Percentiles rank a stretch among this genome's conserved stretches.
These are phyloP conservation scores for Drosophila mulleri DNA, from an alignment of 2,888 invertebrate species.

Conservation along the genomic window DNA sequence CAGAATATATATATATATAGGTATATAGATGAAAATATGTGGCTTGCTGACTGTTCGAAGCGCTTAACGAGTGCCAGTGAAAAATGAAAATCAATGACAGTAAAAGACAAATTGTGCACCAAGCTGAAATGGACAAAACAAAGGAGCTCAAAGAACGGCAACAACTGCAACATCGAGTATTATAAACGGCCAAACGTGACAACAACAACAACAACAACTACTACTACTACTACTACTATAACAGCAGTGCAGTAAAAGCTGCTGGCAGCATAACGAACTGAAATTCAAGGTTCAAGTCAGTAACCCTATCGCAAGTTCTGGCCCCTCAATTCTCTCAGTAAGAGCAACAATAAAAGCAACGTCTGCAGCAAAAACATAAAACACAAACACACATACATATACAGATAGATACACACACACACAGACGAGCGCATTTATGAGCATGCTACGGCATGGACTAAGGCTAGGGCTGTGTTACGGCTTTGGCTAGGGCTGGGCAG, in stretches of 20 bases:
- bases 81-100: constrained; percentile 81
- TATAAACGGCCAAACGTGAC: constrained; percentile 75
- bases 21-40: not conserved
- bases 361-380: constrained; percentile 61
- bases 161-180: constrained; percentile 48
- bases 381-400: constrained; percentile 15
- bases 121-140: constrained; percentile 66
- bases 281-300: constrained; percentile 82
- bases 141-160: constrained; percentile 44
- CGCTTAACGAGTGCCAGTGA: constrained; percentile 68
- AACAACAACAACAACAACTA: constrained; percentile 41
- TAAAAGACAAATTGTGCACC: constrained; percentile 80
- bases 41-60: constrained; percentile 15
- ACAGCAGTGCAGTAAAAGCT: constrained; percentile 40
- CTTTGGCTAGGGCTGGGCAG: not conserved
- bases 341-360: constrained; percentile 72
- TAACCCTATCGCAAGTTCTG: constrained; percentile 74
- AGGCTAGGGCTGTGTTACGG: not conserved
- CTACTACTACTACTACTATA: constrained; percentile 22
- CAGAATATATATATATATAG: constrained; percentile 5
- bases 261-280: constrained; percentile 69
- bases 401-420: not conserved
- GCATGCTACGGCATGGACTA: constrained; percentile 6
- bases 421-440: constrained; percentile 35
- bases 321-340: constrained; percentile 40